These are phyloP conservation scores for Apostichopus leukothele DNA, from an alignment of 53 echinoderm and acorn worm genomes.

Conservation along the genomic window DNA sequence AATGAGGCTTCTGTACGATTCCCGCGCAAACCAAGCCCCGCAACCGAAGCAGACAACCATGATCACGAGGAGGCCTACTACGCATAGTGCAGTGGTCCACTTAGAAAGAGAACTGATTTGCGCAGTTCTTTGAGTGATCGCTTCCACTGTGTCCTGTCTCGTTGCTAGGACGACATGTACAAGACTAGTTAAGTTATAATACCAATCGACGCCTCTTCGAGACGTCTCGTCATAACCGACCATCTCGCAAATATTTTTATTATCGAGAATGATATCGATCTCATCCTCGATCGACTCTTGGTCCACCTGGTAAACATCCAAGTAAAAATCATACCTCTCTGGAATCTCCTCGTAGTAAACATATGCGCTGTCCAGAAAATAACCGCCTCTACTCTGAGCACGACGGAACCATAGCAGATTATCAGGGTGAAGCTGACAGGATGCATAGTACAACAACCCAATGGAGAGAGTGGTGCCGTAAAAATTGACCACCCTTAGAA, in stretches of 20 bases:
- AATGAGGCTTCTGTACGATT: conserved; percentile 18
- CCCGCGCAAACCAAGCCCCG: conserved; percentile 5
- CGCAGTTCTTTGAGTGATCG: not conserved
- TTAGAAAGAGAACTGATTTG: not conserved
- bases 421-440: conserved; percentile 31
- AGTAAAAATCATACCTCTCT: not conserved
- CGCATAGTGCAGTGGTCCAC: conserved; percentile 25
- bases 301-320: not conserved
- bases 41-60: not conserved
- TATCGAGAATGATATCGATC: conserved; percentile 32
- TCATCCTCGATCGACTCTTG: conserved; percentile 2
- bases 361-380: not conserved
- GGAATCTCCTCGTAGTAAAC: conserved; percentile 19
- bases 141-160: not conserved
- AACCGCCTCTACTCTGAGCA: conserved; percentile 7
- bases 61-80: not conserved
- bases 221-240: conserved; percentile 20
- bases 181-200: conserved; percentile 58
- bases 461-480: conserved; percentile 58
- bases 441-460: conserved; percentile 53
- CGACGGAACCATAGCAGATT: conserved; percentile 44
- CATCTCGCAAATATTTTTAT: conserved; percentile 43
- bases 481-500: conserved; percentile 50
- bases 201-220: conserved; percentile 53
- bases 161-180: conserved; percentile 34